phyloP scores from a whole-genome alignment of 92 coral and sea anemone genomes.

The Phymanthus crucifer region DNA sequence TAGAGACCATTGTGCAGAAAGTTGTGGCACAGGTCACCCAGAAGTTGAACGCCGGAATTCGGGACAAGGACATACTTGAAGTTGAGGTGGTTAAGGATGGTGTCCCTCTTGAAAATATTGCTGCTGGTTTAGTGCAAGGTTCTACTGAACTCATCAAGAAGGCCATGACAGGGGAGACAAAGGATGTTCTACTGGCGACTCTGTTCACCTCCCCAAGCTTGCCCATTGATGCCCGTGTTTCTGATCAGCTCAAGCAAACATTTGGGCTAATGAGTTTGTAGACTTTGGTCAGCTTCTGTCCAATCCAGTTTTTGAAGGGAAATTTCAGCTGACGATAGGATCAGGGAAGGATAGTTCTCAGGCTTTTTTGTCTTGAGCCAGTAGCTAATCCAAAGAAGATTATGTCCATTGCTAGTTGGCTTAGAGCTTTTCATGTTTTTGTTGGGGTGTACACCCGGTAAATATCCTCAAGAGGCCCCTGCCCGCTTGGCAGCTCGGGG shows the following conservation, averaged over 20 bases:
- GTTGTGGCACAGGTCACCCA: conserved; percentile 14
- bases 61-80: no score
- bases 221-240: conserved; percentile 40
- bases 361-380: not conserved
- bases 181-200: conserved; percentile 10
- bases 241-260: conserved; percentile 43
- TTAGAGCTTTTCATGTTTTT: not conserved
- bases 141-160: not conserved
- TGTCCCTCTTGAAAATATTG: not conserved
- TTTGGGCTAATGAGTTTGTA: conserved; percentile 39
- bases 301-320: conserved; percentile 27
- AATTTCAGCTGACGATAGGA: conserved; percentile 19
- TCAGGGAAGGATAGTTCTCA: not conserved
- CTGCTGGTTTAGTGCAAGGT: not conserved
- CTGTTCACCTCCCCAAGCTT: conserved; percentile 38
- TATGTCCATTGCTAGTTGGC: not conserved
- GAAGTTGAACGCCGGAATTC: not conserved
- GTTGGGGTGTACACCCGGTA: not conserved
- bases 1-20: conserved; percentile 17
- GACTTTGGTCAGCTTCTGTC: conserved; percentile 14
- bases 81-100: no score
- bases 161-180: conserved; percentile 21
- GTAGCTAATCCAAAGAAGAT: not conserved
- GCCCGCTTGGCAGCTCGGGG: no score
- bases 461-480: not conserved